phyloP scores from a whole-genome alignment of 2,888 invertebrate species.

The Linnaemya vulpina region DNA sequence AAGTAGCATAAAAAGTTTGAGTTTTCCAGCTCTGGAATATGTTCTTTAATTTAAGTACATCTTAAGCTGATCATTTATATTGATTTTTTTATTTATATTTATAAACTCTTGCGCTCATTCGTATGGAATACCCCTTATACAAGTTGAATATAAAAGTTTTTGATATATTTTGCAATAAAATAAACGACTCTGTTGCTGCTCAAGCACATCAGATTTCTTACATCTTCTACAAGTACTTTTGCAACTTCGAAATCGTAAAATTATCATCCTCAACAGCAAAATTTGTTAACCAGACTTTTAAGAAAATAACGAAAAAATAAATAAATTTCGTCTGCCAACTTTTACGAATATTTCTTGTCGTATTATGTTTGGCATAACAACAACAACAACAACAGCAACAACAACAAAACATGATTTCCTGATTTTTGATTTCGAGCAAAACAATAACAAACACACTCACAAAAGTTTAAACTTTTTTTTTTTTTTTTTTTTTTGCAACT shows the following conservation, averaged over 20 bases:
- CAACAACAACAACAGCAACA: background rate
- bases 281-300: background rate
- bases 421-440: conserved; percentile 1
- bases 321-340: conserved; percentile 1
- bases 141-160: no score
- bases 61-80: no score
- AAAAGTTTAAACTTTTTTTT: no score
- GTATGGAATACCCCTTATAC: no score
- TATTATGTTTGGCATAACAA: background rate
- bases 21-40: no score
- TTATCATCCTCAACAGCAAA: background rate
- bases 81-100: no score
- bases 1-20: no score
- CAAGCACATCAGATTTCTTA: background rate
- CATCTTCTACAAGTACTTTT: background rate
- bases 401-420: background rate
- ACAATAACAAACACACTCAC: conserved; percentile 10
- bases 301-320: no score
- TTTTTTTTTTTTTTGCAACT: background rate
- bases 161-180: no score
- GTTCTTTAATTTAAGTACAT: no score
- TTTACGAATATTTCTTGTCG: background rate
- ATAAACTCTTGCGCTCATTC: no score
- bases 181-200: background rate
- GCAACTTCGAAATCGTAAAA: background rate